Conservation (phyloP, 2,888 invertebrate genomes). For the Pilophorus perplexus region DNA sequence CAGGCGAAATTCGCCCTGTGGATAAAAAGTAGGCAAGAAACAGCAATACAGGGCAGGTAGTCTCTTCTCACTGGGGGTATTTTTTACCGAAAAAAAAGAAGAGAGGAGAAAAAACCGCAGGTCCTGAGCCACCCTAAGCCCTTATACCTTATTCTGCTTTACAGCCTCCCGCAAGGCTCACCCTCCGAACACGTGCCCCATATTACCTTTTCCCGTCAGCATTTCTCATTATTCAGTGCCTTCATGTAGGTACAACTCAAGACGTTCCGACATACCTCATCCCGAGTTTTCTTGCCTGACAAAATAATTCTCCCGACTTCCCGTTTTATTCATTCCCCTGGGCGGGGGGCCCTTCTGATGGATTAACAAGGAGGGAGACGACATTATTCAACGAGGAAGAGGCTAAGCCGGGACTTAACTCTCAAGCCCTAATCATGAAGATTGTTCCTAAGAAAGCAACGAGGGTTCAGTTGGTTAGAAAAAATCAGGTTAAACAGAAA, state of each 20-base stretch:
- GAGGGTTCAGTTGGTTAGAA: no score
- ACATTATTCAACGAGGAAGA: no score
- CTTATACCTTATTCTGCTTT: constrained; percentile 24
- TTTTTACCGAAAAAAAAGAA: background rate
- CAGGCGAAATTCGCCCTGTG: no score
- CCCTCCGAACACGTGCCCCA: constrained; percentile 1
- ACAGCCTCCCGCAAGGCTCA: background rate
- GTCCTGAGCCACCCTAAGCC: background rate
- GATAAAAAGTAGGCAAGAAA: background rate
- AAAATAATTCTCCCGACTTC: background rate
- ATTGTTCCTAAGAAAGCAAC: no score
- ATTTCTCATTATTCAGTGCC: constrained; percentile 24
- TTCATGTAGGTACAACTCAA: constrained; percentile 6
- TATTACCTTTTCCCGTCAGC: constrained; percentile 18
- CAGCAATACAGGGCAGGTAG: no score
- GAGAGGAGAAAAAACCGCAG: background rate
- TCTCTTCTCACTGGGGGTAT: background rate
- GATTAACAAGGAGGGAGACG: no score
- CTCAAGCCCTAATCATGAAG: no score
- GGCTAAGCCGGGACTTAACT: no score
- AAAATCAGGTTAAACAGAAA: no score
- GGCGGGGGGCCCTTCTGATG: no score
- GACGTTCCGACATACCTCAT: background rate
- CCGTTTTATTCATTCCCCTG: no score
- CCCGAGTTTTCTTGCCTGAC: background rate